Evolutionary conservation across 2,113 vertebrate genomes (phyloP), one percentile per base, ranked within the genome.

Genomic region (Megaleporinus macrocephalus): DNA sequence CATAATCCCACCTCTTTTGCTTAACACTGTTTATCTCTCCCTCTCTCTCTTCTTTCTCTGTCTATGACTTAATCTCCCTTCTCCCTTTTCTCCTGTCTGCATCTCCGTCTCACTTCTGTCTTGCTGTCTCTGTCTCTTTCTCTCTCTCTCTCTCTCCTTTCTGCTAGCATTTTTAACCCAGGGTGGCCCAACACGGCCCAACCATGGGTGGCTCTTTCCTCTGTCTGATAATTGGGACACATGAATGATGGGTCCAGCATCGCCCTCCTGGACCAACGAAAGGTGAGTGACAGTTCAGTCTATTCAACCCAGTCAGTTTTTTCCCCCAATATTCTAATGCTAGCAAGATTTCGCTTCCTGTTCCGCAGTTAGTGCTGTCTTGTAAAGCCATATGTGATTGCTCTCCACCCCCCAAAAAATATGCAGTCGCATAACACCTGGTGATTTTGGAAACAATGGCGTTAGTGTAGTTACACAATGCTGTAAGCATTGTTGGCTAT

Each of bases 401-500:
- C 44, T 30, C 9, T 70, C 20, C 33, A 2, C 66, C 6, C 22
- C 36, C 5, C 4, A 30, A 66, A 68, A 33, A 18, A 36, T 10
- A 6, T 5, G 4, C 18, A 44, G n/a, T 49, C 36, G 73, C 69
- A 80, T 24, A 15, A 41, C 41, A 18, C 55, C 24, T 66, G 53
- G n/a, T 68, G 26, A 49, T 82, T 85, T 63, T 44, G 73, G 66
- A 82, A 82, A 81, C 44, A 79, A 75, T 66, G 69, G 59, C 24
- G 16, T 62, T 20, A 65, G n/a, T 27, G 44, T 74, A 53, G 63
- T 71, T 65, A 83, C 76, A 79, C 80, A 76, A 71, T 76, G 71
- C 59, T 51, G 47, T 55, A 63, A 24, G 18, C 11, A 49, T 65
- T 76, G 55, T 72, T 41, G 62, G 47, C 51, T 76, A 59, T 85